Base-by-base conservation (phyloP, 2,888 invertebrate species). In the Thecocarcelia acutangulata region DNA sequence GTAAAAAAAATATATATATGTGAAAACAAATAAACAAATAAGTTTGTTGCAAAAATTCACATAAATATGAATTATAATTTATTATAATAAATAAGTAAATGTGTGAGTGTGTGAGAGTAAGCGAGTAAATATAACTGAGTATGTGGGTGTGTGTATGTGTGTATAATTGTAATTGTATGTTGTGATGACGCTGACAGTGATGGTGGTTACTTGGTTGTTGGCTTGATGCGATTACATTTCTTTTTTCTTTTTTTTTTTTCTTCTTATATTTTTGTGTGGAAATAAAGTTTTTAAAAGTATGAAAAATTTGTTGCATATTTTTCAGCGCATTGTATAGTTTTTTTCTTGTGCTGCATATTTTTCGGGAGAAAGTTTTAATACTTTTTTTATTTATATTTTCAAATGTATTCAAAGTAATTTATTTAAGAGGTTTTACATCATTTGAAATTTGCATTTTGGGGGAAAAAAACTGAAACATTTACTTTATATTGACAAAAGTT, bases 301-400 rank as follows among this genome's bases (percentile, higher is more conserved):
- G 70, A 82, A 74, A 75, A 82, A 78, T 82, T 28, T 78, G 78
- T 74, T 82, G 82, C 82, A 82, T 78, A 82, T 78, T 75, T 79
- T 82, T 82, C 54, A 54, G 66, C 52, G 78, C 17, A 70, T 82
- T 82, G 75, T 73, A 2, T n/a, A 73, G 72, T 73, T 79, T 54
- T 61, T 64, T 50, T 33, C 59, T 46, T 37, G 28, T 46, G 8
- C 15, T 64, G 46, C 54, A 54, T 64, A 56, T 52, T 59, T 56
- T 68, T 44, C 37, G 56, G 9, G 6, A 48, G 15, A 58, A 56
- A 50, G 15, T 54, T 56, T 58, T 63, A n/a, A n/a, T 56, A 54
- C 5, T 59, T 50, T 66, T 15, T 69, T 76, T 59, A n/a, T 66
- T 48, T 59, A 15, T 52, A 61, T 72, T 44, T 46, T 2, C 11